A percentile compares a stretch with the other conserved stretches of the same genome.
Conservation (phyloP, 2,113 vertebrate genomes). For the Atlantisia rogersi region DNA sequence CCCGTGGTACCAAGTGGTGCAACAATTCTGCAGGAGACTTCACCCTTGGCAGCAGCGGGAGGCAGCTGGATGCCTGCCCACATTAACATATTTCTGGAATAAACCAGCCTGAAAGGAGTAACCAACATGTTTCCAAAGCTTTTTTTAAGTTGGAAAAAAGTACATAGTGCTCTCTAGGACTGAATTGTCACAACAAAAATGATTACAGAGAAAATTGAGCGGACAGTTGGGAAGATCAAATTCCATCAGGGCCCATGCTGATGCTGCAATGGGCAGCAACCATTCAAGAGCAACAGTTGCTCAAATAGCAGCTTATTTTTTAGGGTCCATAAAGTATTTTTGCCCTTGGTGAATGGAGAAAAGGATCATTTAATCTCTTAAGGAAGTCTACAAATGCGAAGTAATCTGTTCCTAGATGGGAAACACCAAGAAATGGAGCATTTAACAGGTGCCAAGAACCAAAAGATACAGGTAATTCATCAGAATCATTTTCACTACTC, state of each 20-base stretch:
- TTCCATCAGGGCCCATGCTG: too few species aligned
- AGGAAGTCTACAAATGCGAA: neutral
- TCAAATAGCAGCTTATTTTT: neutral
- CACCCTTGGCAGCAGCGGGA: neutral
- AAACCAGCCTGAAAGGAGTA: neutral
- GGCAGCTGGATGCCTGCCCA: neutral
- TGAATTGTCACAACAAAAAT: neutral
- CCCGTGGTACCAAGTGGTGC: neutral
- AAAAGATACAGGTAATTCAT: neutral
- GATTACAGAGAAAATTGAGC: neutral
- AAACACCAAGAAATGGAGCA: neutral
- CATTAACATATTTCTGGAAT: neutral
- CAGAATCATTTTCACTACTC: neutral
- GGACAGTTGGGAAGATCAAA: neutral
- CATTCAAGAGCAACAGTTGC: neutral
- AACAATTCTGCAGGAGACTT: neutral
- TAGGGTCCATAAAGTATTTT: neutral
- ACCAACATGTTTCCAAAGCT: neutral
- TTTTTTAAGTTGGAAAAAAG: neutral
- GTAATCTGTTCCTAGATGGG: neutral
- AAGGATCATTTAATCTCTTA: neutral
- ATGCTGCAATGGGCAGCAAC: neutral
- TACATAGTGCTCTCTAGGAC: fast-evolving
- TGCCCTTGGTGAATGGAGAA: neutral
- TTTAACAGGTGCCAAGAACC: neutral